Evolutionary conservation across 2,113 vertebrate genomes (phyloP), one percentile per base, ranked within the genome.

Genomic region (Ibidorhyncha struthersii): DNA sequence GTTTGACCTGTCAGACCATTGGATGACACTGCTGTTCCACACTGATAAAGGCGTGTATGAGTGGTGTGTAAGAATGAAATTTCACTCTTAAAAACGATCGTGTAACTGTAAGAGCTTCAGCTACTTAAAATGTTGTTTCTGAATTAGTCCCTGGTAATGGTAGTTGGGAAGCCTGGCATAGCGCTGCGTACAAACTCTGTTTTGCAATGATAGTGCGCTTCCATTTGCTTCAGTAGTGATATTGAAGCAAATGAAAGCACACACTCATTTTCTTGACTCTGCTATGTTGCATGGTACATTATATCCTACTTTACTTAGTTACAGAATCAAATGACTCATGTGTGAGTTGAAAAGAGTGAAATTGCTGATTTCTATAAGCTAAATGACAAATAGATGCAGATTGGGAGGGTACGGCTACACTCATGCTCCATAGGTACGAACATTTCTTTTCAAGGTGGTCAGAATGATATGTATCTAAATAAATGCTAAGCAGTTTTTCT

Each of bases 21-120:
- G 95, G 80, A 59, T 93, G 95, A 80, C 72, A 82, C 72, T 85
- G 87, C 93, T 86, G 95, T 84, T 96, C 58, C 53, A 73, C 38
- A 3, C 82, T 89, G 96, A 95, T 96, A 95, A 92, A 94, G 65
- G 66, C n/a, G n/a, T 15, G 2, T 50, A 25, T 25, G 49, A 66
- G 69, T 18, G 55, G 16, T 52, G 23, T 40, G 41, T 11, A n/a
- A 38, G 52, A 82, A 87, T 49, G 52, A 52, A 82, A 62, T 82
- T 85, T 62, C 80, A 22, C 55, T 80, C 79, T 62, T 23, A 34
- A 59, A 86, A 76, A 52, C 26, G 19, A 69, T 61, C 1, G 2
- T 63, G 90, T 86, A 30, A 7, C 81, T 85, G 71, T 26, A 30
- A 77, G 34, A 55, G 32, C 12, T 79, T 85, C 52, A 58, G 32